phyloP scores from a whole-genome alignment of 1,140 invertebrate species.

The Asbolus verrucosus region DNA sequence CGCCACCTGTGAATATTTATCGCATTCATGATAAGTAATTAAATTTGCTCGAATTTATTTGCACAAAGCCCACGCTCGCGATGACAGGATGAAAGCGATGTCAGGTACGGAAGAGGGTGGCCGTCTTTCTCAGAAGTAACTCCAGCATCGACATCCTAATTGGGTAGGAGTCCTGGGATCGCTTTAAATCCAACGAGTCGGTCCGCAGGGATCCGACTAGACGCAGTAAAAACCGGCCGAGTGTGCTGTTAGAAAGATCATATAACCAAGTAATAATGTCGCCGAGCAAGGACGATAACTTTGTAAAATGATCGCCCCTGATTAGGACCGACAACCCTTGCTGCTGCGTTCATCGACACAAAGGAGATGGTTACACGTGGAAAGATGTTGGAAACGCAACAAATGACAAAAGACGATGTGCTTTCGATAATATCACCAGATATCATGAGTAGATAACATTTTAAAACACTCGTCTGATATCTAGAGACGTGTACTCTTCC shows the following conservation, averaged over 20 bases:
- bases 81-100: neutral
- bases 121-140: neutral
- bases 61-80: neutral
- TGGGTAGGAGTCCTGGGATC: conserved; percentile 30
- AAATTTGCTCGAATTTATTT: conserved; percentile 14
- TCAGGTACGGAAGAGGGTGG: neutral
- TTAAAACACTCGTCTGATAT: too few species aligned
- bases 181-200: conserved; percentile 30
- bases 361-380: too few species aligned
- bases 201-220: conserved; percentile 3
- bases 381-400: too few species aligned
- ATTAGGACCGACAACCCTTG: conserved; percentile 8
- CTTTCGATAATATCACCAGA: too few species aligned
- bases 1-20: conserved; percentile 37
- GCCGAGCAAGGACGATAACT: conserved; percentile 6
- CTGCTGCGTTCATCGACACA: too few species aligned
- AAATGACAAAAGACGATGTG: too few species aligned
- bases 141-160: too few species aligned
- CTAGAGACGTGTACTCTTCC: too few species aligned
- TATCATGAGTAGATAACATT: too few species aligned
- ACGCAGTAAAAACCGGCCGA: conserved; percentile 26
- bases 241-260: conserved; percentile 34
- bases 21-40: conserved; percentile 36
- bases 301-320: conserved; percentile 19
- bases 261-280: conserved; percentile 24